phyloP scores from a whole-genome alignment of 2,113 vertebrate species.

The Ammodytes dubius region DNA sequence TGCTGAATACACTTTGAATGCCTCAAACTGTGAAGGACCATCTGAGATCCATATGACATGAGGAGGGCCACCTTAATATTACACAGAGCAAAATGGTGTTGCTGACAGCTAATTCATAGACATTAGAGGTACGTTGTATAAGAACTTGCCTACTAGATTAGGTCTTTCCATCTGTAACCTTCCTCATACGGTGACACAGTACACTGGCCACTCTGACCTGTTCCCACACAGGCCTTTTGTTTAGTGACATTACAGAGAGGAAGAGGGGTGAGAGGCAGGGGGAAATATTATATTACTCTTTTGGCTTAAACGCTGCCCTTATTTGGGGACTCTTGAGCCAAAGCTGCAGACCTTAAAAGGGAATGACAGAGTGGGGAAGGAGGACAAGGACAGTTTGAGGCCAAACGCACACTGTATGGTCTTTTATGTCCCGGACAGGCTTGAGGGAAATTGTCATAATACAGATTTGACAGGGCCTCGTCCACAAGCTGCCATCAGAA shows the following conservation, averaged over 20 bases:
- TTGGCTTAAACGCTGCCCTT: slow-evolving; percentile 71
- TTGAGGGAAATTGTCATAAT: background rate
- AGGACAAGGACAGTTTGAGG: slow-evolving; percentile 38
- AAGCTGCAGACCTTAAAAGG: slow-evolving; percentile 80
- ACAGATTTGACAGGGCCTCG: background rate
- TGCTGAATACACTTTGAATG: background rate
- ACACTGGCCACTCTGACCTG: slow-evolving; percentile 18
- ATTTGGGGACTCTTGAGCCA: slow-evolving; percentile 71
- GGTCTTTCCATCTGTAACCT: slow-evolving; percentile 37
- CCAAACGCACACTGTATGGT: background rate
- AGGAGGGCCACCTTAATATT: background rate
- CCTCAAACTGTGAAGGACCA: background rate
- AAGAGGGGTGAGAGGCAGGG: slow-evolving; percentile 41
- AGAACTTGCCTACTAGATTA: background rate
- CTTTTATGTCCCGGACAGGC: background rate
- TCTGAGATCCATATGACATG: background rate
- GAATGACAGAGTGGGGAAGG: slow-evolving; percentile 54
- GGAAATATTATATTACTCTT: slow-evolving; percentile 77
- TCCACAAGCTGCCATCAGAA: background rate
- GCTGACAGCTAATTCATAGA: background rate
- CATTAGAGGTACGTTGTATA: background rate
- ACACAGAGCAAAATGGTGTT: no score
- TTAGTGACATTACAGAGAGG: slow-evolving; percentile 46
- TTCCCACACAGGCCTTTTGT: slow-evolving; percentile 59
- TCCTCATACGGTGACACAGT: slow-evolving; percentile 39